Conservation (phyloP, 1,140 invertebrate genomes). For the Drosophila tristis region DNA sequence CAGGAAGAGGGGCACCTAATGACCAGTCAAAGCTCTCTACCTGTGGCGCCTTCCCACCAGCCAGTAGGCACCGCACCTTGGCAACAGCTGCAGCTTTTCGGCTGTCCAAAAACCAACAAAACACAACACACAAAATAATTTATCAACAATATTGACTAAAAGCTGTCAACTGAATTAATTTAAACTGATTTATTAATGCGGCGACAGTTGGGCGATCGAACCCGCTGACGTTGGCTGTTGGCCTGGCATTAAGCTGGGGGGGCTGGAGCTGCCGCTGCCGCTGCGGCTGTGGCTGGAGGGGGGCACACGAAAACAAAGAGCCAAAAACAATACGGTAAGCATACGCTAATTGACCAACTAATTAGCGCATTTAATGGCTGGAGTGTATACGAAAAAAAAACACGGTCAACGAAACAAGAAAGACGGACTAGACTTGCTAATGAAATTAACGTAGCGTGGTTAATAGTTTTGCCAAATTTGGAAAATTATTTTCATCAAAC, state of each 20-base stretch:
- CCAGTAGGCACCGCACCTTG: slow-evolving; percentile 1
- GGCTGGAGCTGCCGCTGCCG: no score
- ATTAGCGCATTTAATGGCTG: slow-evolving; percentile 76
- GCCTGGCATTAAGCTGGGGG: no score
- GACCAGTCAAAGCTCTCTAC: slow-evolving; percentile 1
- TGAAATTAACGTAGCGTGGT: slow-evolving; percentile 80
- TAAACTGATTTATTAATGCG: slow-evolving; percentile 71
- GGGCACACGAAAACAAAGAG: slow-evolving; percentile 24
- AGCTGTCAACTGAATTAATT: slow-evolving; percentile 61
- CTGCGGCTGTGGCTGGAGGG: no score
- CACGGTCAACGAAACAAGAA: slow-evolving; percentile 64
- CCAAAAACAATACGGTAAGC: slow-evolving; percentile 67
- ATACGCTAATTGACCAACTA: slow-evolving; percentile 74
- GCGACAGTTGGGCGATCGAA: slow-evolving; percentile 57
- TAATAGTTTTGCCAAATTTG: slow-evolving; percentile 80
- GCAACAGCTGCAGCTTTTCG: slow-evolving; percentile 42
- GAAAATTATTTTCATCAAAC: slow-evolving; percentile 67
- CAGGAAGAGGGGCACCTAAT: slow-evolving; percentile 11
- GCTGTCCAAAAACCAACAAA: slow-evolving; percentile 14
- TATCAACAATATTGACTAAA: slow-evolving; percentile 45
- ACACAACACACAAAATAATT: slow-evolving; percentile 40
- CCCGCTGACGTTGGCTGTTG: slow-evolving; percentile 40
- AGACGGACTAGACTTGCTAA: slow-evolving; percentile 64
- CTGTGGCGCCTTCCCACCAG: no score
- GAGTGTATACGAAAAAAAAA: slow-evolving; percentile 29